These are phyloP conservation scores for Drosophila micromelanica DNA, from an alignment of 1,140 invertebrate genomes.

Conservation along the genomic window DNA sequence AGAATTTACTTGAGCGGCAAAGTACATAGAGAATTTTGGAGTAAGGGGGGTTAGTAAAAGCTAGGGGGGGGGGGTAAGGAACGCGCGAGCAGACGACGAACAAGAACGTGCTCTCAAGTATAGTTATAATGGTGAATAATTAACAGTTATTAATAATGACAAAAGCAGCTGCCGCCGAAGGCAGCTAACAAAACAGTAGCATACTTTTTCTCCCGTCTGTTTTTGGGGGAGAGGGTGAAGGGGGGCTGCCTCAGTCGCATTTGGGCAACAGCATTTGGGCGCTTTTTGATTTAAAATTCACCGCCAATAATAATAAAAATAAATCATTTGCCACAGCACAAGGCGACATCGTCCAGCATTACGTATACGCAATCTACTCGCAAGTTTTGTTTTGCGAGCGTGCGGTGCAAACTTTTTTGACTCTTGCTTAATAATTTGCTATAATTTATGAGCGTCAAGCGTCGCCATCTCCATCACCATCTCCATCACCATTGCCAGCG, in stretches of 20 bases:
- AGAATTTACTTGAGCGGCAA: slow-evolving; percentile 58
- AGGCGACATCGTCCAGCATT: slow-evolving; percentile 31
- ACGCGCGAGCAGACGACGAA: slow-evolving; percentile 30
- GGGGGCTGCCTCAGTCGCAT: not conserved
- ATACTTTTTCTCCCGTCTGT: slow-evolving; percentile 30
- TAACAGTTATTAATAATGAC: slow-evolving; percentile 84
- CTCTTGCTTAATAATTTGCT: slow-evolving; percentile 73
- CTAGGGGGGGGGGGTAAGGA: not conserved
- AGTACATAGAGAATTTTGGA: slow-evolving; percentile 40
- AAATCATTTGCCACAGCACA: slow-evolving; percentile 54
- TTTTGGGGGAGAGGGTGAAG: not conserved
- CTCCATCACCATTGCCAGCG: not conserved
- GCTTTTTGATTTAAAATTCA: slow-evolving; percentile 80
- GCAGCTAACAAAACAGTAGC: slow-evolving; percentile 65
- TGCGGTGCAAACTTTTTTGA: slow-evolving; percentile 61
- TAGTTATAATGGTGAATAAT: slow-evolving; percentile 82
- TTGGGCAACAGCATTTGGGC: slow-evolving; percentile 51
- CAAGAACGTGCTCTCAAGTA: slow-evolving; percentile 56
- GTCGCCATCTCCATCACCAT: not conserved
- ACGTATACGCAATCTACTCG: slow-evolving; percentile 53
- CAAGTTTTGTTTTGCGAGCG: slow-evolving; percentile 46
- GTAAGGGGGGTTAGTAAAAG: not conserved
- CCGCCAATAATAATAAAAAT: slow-evolving; percentile 82
- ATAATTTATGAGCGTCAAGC: slow-evolving; percentile 67
- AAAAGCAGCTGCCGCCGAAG: slow-evolving; percentile 74